Evolutionary conservation across 2,888 invertebrate genomes (phyloP).

Genomic region (Acrobasis repandana): DNA sequence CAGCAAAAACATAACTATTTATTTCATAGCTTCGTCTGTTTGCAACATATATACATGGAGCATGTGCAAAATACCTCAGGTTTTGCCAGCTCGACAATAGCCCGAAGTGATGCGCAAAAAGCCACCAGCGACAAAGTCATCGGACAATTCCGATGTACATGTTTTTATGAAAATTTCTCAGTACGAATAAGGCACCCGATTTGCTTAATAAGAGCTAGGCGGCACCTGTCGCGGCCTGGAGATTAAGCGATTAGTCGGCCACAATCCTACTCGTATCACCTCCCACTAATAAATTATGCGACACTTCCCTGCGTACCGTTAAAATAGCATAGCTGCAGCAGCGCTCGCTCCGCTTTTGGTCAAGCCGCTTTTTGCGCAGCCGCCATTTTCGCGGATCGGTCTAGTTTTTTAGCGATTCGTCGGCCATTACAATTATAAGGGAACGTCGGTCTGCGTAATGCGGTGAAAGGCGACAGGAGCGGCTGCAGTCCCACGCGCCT

Average conservation of each 20-base stretch:
- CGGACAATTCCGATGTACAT: constrained; percentile 12
- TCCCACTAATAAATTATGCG: constrained; percentile 51
- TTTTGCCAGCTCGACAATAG: constrained; percentile 30
- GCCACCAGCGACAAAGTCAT: constrained; percentile 29
- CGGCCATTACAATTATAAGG: constrained; percentile 63
- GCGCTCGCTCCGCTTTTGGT: constrained; percentile 47
- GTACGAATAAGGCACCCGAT: constrained; percentile 38
- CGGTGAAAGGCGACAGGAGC: constrained; percentile 50
- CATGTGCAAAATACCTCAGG: constrained; percentile 48
- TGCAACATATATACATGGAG: background rate
- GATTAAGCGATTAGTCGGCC: constrained; percentile 59
- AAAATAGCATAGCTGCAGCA: constrained; percentile 29
- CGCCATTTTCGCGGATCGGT: constrained; percentile 52
- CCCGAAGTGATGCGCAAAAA: constrained; percentile 31
- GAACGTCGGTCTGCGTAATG: constrained; percentile 57
- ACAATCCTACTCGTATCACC: constrained; percentile 31
- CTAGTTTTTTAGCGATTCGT: constrained; percentile 44
- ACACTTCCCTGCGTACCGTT: constrained; percentile 46
- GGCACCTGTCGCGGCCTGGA: constrained; percentile 45
- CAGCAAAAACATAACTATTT: constrained; percentile 3
- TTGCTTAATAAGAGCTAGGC: constrained; percentile 48
- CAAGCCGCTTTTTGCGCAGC: constrained; percentile 50
- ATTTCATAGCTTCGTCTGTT: constrained; percentile 4
- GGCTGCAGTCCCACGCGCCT: constrained; percentile 43
- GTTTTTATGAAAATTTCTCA: constrained; percentile 33